Conservation (phyloP, 2,888 invertebrate genomes). For the Xanthorhoe spadicearia region DNA sequence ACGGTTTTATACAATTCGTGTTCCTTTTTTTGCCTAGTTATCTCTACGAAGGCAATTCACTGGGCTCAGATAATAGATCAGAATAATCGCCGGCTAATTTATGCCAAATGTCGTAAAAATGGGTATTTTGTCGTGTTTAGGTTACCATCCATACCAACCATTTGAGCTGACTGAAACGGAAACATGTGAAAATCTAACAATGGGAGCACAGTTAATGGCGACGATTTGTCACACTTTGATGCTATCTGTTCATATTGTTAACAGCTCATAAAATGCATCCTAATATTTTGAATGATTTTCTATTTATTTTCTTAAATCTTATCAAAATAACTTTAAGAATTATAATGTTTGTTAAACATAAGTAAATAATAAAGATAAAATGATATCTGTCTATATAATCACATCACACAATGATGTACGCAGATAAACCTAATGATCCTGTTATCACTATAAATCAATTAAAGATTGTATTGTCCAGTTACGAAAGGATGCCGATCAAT, state of each 20-base stretch:
- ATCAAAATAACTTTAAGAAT: background rate
- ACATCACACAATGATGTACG: background rate
- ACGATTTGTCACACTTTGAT: background rate
- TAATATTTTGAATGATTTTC: background rate
- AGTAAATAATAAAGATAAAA: background rate
- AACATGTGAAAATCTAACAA: background rate
- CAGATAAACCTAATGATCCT: background rate
- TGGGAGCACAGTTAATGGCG: background rate
- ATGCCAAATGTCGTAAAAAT: background rate
- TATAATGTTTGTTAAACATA: background rate
- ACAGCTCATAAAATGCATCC: background rate
- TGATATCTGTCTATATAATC: background rate
- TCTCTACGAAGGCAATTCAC: background rate
- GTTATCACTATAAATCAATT: conserved; percentile 8
- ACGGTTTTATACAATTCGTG: background rate
- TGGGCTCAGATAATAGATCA: background rate
- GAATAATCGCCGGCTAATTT: background rate
- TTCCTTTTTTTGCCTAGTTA: background rate
- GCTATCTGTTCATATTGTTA: background rate
- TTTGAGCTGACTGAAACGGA: background rate
- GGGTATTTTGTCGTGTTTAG: background rate
- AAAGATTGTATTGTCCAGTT: conserved; percentile 7
- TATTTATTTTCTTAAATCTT: background rate
- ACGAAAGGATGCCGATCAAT: conserved; percentile 8
- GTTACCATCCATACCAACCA: background rate